Base-by-base conservation (phyloP, 1,140 invertebrate genomes). In the Drosophila malerkotliana region DNA sequence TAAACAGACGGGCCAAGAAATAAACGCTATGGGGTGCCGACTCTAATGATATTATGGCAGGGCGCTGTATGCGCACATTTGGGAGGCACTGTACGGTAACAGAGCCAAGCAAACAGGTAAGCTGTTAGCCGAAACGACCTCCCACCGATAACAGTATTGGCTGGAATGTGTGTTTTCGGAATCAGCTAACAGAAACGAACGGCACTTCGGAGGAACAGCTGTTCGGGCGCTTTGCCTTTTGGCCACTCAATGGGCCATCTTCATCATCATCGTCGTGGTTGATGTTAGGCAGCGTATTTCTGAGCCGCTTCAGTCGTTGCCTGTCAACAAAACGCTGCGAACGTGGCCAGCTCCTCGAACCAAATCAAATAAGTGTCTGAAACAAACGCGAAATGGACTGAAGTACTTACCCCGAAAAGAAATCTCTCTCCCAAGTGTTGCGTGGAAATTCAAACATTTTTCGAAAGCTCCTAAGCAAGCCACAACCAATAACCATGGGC, bases 271-370 rank as follows among this genome's bases (percentile, higher is more conserved):
- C 26, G 26, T 28, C 26, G 26, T 28, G 26, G 75, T 62, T 78
- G 83, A 87, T 87, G 71, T 87, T 87, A 76, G 66, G 51, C 83
- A 68, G 44, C 63, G 60, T 71, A 63, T 61, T 87, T 88, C 83
- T 56, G 67, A 66, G 79, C 83, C 72, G 83, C 83, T 83, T 87
- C 72, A 87, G 83, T 87, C 83, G 83, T 87, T 87, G 79, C 75
- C 83, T 67, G 72, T 87, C 83, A 88, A 87, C 83, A 87, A 83
- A 88, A 56, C 75, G 63, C 39, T 68, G 52, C 79, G 67, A 75
- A 88, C 79, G 79, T 87, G 72, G 69, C 52, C 62, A 51, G 41
- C 41, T 44, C 41, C 15, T 14, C 14, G 45, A 57, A 52, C 18
- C 30, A 45, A 18, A 26, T 37, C 14, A n/a, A 61, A 53, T 3